Evolutionary conservation across 37 sponge, comb jelly and placozoan genomes (phyloP).

Genomic region (Beroe ovata): DNA sequence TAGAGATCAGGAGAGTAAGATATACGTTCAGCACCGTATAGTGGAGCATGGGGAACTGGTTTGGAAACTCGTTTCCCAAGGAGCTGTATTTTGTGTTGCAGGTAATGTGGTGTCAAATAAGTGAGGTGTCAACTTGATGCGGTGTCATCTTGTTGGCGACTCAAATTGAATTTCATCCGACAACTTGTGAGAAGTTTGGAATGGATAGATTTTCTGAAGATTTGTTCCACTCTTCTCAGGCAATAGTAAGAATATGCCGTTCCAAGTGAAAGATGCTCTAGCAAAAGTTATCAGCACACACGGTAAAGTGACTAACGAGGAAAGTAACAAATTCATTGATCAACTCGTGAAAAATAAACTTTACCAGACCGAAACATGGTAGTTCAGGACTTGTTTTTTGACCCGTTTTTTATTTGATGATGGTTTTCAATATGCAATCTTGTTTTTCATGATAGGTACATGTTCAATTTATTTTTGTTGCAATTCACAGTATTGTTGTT

Average conservation of each 20-base stretch:
- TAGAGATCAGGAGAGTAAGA: conserved; percentile 85
- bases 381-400: no score
- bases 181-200: no score
- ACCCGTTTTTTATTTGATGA: no score
- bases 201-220: no score
- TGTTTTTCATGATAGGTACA: no score
- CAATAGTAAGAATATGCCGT: conserved; percentile 61
- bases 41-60: conserved; percentile 73
- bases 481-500: no score
- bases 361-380: conserved; percentile 64
- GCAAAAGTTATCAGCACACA: background rate
- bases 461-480: no score
- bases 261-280: conserved; percentile 60
- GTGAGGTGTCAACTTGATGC: background rate
- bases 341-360: background rate
- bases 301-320: background rate
- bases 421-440: no score
- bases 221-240: no score
- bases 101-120: conserved; percentile 59
- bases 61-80: conserved; percentile 73
- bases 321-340: conserved; percentile 10
- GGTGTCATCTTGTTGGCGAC: no score
- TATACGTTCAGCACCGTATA: conserved; percentile 91
- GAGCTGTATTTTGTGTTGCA: conserved; percentile 85
- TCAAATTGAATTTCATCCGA: no score